phyloP scores from a whole-genome alignment of 2,797 vertebrate genomes.

The Pterois miles region DNA sequence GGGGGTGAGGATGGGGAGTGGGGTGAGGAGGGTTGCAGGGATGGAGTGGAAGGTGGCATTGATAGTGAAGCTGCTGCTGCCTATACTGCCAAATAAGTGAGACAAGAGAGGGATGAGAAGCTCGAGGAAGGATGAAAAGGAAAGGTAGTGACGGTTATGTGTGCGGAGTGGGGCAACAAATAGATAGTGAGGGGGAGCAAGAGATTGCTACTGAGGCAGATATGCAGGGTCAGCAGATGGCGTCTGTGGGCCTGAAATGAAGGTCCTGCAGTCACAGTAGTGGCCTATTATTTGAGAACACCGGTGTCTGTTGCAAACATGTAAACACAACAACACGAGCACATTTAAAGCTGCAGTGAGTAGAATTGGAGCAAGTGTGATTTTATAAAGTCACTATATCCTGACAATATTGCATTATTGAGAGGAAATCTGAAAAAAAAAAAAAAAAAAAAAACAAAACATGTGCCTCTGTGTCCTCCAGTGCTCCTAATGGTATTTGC shows the following conservation, averaged over 20 bases:
- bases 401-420: too few species aligned
- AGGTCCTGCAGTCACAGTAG: conserved; percentile 26
- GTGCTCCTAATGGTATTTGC: too few species aligned
- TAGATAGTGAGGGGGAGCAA: conserved; percentile 12
- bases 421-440: too few species aligned
- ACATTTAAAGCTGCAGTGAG: not conserved
- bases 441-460: too few species aligned
- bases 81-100: conserved; percentile 23
- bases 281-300: conserved; percentile 45
- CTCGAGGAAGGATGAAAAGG: conserved; percentile 26
- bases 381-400: too few species aligned
- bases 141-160: conserved; percentile 9
- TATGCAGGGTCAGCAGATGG: conserved; percentile 56
- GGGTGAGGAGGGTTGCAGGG: not conserved
- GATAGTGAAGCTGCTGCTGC: conserved; percentile 19
- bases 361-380: too few species aligned
- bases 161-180: conserved; percentile 18
- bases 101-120: conserved; percentile 15
- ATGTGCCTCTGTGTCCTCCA: too few species aligned
- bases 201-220: conserved; percentile 42
- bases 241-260: conserved; percentile 38
- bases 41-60: not conserved
- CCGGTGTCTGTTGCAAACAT: not conserved
- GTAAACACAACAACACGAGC: conserved; percentile 24
- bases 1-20: not conserved